Percentiles rank a stretch among this genome's conserved stretches.
Conservation (phyloP, 2,888 invertebrate species). For the Nemurella pictetii region DNA sequence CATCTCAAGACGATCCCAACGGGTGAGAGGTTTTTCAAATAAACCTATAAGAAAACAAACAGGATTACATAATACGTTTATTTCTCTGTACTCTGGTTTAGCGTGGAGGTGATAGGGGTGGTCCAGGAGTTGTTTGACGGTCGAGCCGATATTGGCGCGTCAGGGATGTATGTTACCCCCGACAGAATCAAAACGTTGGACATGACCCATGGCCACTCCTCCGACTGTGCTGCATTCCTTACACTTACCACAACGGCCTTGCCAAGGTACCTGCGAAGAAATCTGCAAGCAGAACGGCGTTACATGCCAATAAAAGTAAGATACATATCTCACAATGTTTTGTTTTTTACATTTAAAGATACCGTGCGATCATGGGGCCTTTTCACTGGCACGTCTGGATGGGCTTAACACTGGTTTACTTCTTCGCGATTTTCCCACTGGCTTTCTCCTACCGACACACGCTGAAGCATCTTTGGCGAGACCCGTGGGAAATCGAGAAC, state of each 20-base stretch:
- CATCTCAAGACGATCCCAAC: constrained; percentile 51
- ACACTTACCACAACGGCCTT: constrained; percentile 77
- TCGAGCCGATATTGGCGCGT: constrained; percentile 68
- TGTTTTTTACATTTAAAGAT: too few relatives aligned
- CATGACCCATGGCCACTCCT: constrained; percentile 66
- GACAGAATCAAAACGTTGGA: constrained; percentile 59
- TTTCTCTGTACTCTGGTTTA: constrained; percentile 12
- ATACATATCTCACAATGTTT: too few relatives aligned
- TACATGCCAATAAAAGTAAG: too few relatives aligned
- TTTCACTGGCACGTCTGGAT: constrained; percentile 84
- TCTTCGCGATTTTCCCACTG: constrained; percentile 73
- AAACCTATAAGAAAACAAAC: background rate
- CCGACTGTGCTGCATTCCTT: constrained; percentile 77
- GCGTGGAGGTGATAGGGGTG: constrained; percentile 59
- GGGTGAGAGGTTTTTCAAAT: constrained; percentile 53
- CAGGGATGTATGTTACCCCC: constrained; percentile 69
- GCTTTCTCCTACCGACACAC: constrained; percentile 73
- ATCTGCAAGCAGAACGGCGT: too few relatives aligned
- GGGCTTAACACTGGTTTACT: constrained; percentile 68
- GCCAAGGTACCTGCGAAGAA: constrained; percentile 66
- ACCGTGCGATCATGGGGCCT: constrained; percentile 80
- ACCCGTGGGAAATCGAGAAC: constrained; percentile 74
- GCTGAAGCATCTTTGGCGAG: constrained; percentile 64
- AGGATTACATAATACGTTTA: background rate
- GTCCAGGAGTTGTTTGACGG: constrained; percentile 58